A percentile compares a stretch with the other conserved stretches of the same genome.
Evolutionary conservation across 2,113 vertebrate genomes (phyloP).

Genomic region (Callocephalon fimbriatum): DNA sequence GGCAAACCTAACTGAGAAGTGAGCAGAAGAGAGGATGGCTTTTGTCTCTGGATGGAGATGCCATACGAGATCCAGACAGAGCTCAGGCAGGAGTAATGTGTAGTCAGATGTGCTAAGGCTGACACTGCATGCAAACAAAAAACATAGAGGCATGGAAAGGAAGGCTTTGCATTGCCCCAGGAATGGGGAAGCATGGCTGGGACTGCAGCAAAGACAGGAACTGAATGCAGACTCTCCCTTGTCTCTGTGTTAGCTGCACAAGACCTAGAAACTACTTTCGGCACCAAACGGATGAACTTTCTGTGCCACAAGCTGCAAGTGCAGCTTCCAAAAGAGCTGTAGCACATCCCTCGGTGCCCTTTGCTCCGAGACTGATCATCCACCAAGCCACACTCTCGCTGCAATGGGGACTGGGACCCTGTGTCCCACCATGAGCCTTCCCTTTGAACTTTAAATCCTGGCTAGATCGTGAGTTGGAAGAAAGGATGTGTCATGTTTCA

Average conservation of each 20-base stretch:
- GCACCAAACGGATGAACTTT: background rate
- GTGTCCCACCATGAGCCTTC: background rate
- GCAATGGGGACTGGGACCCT: background rate
- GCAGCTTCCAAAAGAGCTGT: background rate
- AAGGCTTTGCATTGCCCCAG: background rate
- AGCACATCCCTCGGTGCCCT: background rate
- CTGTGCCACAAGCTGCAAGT: background rate
- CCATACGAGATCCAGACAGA: background rate
- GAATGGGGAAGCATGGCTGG: background rate
- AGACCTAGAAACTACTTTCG: background rate
- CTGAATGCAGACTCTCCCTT: background rate
- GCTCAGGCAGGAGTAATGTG: fast-evolving
- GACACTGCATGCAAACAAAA: background rate
- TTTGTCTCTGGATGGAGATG: background rate
- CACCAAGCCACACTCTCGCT: fast-evolving
- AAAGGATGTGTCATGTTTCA: background rate
- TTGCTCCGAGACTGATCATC: background rate
- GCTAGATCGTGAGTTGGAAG: background rate
- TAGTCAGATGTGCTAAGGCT: background rate
- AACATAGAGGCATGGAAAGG: background rate
- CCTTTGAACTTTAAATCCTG: background rate
- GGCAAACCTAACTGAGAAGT: fast-evolving
- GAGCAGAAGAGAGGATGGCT: background rate
- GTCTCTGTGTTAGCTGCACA: background rate
- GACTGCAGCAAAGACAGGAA: background rate